Conservation (phyloP, 2,888 invertebrate species). For the Podotricha telesiphe region DNA sequence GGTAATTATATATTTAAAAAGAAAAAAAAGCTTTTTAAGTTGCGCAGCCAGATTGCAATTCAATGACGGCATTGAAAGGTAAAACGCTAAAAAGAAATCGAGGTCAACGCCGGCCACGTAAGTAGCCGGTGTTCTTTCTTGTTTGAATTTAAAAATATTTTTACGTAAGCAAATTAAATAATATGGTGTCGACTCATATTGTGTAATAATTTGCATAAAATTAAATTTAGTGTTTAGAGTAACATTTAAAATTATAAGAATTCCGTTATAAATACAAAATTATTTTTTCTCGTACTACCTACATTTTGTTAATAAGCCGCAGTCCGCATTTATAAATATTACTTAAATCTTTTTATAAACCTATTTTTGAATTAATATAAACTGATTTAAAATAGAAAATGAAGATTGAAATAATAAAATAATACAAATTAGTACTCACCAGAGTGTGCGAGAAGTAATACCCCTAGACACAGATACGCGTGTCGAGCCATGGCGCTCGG, state of each 20-base stretch:
- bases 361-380: background rate
- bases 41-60: conserved; percentile 48
- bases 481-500: conserved; percentile 83
- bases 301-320: background rate
- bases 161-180: conserved; percentile 44
- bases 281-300: background rate
- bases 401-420: background rate
- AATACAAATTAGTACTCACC: conserved; percentile 66
- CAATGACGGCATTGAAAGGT: conserved; percentile 79
- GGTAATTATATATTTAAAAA: background rate
- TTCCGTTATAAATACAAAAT: background rate
- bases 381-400: background rate
- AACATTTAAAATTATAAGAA: no score
- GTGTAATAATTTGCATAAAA: conserved; percentile 1
- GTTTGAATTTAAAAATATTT: conserved; percentile 53
- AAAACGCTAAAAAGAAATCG: conserved; percentile 81
- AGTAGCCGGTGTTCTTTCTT: conserved; percentile 62
- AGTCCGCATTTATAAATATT: background rate
- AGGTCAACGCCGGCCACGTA: conserved; percentile 80
- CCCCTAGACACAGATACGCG: conserved; percentile 79
- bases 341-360: background rate
- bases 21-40: conserved; percentile 28
- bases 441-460: conserved; percentile 73
- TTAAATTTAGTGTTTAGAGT: background rate
- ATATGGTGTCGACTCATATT: conserved; percentile 22